Percentiles rank a stretch among this genome's conserved stretches.
phyloP scores from a whole-genome alignment of 2,113 vertebrate genomes.

The Hemiprocne comata region DNA sequence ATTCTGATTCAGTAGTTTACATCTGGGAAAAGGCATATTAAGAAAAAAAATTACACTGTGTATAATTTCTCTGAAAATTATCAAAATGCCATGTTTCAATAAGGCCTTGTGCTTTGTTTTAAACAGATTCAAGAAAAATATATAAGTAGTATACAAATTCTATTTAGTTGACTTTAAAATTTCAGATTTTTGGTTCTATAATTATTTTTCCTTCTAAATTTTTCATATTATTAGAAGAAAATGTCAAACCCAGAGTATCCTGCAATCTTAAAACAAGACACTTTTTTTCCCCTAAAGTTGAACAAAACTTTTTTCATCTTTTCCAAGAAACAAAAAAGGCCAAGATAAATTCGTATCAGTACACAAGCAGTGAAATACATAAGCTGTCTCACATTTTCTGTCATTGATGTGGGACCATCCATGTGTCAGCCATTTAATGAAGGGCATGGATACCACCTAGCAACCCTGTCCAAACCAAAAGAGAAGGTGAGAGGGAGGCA shows the following conservation, averaged over 20 bases:
- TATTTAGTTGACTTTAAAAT: neutral
- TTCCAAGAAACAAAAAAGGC: neutral
- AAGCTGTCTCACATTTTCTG: neutral
- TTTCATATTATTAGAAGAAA: neutral
- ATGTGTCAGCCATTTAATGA: neutral
- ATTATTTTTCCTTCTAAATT: neutral
- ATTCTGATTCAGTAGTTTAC: neutral
- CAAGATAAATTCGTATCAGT: neutral
- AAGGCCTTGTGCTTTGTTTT: accelerated
- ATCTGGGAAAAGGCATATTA: neutral
- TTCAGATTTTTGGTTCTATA: neutral
- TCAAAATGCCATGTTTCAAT: neutral
- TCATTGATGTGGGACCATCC: neutral
- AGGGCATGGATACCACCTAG: neutral
- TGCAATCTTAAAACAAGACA: neutral
- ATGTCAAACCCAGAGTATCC: neutral
- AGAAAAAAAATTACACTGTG: neutral
- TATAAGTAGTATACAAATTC: neutral
- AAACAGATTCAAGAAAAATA: neutral
- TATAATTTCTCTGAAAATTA: neutral
- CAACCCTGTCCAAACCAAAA: neutral
- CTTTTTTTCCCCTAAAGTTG: neutral
- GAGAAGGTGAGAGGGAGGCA: neutral
- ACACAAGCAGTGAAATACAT: neutral
- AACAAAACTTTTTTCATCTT: neutral